A percentile compares a stretch with the other conserved stretches of the same genome.
phyloP scores from a whole-genome alignment of 2,888 invertebrate species.

The Napeogenes inachia region DNA sequence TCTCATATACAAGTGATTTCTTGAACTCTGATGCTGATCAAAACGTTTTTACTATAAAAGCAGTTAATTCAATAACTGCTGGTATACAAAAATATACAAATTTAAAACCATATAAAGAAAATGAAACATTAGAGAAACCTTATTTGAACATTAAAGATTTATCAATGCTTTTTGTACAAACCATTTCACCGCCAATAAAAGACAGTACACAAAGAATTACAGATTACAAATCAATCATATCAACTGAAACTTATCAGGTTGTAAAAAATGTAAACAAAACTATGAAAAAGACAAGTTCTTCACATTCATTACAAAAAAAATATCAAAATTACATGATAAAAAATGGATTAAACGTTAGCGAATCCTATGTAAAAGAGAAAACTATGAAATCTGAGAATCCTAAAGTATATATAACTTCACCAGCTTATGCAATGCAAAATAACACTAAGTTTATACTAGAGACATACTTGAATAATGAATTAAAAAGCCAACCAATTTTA shows the following conservation, averaged over 20 bases:
- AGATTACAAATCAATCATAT: background rate
- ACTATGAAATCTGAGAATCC: no score
- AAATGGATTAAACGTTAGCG: no score
- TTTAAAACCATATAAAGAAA: background rate
- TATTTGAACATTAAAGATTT: background rate
- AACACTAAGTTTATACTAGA: background rate
- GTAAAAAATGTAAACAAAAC: no score
- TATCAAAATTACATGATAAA: no score
- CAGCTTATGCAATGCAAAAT: background rate
- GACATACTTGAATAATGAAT: background rate
- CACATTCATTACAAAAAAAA: no score
- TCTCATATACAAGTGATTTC: no score
- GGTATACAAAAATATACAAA: background rate
- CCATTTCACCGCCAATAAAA: background rate
- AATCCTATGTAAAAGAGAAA: no score
- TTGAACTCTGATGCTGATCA: no score
- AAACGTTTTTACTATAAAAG: no score
- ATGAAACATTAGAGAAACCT: background rate
- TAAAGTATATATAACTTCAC: background rate
- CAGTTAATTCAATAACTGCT: no score
- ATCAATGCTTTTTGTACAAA: background rate
- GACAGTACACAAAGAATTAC: slow-evolving; percentile 1
- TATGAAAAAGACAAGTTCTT: no score
- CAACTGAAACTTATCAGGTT: no score
- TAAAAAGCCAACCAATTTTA: background rate